phyloP scores from a whole-genome alignment of 2,888 invertebrate species.

The Miltochrista miniata region DNA sequence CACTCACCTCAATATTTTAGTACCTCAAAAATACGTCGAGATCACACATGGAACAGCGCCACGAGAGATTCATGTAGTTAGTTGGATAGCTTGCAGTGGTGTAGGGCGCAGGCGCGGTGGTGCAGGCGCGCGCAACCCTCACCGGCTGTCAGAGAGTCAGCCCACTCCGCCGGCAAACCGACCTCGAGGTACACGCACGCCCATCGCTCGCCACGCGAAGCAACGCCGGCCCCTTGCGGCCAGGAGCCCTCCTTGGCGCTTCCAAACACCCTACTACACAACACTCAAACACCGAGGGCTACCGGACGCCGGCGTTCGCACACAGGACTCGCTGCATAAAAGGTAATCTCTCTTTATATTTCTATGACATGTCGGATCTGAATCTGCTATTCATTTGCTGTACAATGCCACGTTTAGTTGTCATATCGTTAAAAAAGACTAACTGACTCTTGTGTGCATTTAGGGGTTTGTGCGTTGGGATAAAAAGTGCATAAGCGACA shows the following conservation, averaged over 20 bases:
- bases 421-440: slow-evolving; percentile 33
- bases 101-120: slow-evolving; percentile 66
- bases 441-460: slow-evolving; percentile 26
- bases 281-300: slow-evolving; percentile 57
- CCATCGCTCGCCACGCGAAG: slow-evolving; percentile 70
- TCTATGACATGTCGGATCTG: slow-evolving; percentile 57
- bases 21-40: slow-evolving; percentile 44
- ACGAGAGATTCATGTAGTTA: slow-evolving; percentile 43
- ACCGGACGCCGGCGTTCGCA: slow-evolving; percentile 74
- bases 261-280: slow-evolving; percentile 55
- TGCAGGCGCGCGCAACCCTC: slow-evolving; percentile 64
- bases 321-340: slow-evolving; percentile 71
- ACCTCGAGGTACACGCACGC: slow-evolving; percentile 73
- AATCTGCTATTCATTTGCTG: slow-evolving; percentile 51
- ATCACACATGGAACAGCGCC: slow-evolving; percentile 48
- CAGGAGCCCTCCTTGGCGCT: slow-evolving; percentile 76
- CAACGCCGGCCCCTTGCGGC: slow-evolving; percentile 81
- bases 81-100: slow-evolving; percentile 36
- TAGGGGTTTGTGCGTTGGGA: slow-evolving; percentile 59
- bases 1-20: slow-evolving; percentile 44
- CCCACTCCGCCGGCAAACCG: slow-evolving; percentile 78
- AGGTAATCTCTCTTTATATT: slow-evolving; percentile 61
- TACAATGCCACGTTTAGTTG: slow-evolving; percentile 55
- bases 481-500: slow-evolving; percentile 38
- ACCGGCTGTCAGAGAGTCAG: slow-evolving; percentile 58